Base-by-base conservation (phyloP, 2,797 vertebrate genomes). In the Benthosema pterotum region DNA sequence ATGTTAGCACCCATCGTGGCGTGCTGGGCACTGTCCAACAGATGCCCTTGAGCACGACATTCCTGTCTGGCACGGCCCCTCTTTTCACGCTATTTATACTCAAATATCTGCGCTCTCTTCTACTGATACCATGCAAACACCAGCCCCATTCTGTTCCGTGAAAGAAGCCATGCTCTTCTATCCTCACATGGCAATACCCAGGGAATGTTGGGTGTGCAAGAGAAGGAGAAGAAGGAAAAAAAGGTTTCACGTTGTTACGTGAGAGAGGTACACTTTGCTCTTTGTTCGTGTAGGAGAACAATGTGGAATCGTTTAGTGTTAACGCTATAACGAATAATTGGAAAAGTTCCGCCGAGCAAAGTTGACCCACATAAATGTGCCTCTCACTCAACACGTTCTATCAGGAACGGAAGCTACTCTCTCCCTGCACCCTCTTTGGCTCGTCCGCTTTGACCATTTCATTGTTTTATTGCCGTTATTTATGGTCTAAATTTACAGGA, bases 11-110 rank as follows among this genome's bases (percentile, higher is more conserved):
- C 69, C 72, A 65, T 86, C 77, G 71, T 63, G 68, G 66, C 50
- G 59, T 62, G 67, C 79, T 79, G 82, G 75, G 77, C 72, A 84
- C 60, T 42, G 16, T 83, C 84, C 86, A 84, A 76, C 70, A 76
- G 82, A 84, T 87, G 88, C 81, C 86, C 87, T 90, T 89, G 83
- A 87, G 79, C 72, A 87, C 78, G 83, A 86, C 81, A 87, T 89
- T 91, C 87, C 87, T 83, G 83, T 88, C 89, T 90, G 85, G 85
- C 87, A 80, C 77, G 74, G 71, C 70, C 83, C 64, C 67, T 77
- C 47, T 82, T 87, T 88, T 87, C 80, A 83, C 61, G 65, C 82
- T 88, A 87, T 89, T 89, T 85, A 85, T 83, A 78, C 83, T 72
- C 63, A 78, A 82, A 84, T 79, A 76, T 85, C 72, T 74, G 54